Evolutionary conservation across 1,140 invertebrate species (phyloP).

Genomic region (Drosophila ficusphila): DNA sequence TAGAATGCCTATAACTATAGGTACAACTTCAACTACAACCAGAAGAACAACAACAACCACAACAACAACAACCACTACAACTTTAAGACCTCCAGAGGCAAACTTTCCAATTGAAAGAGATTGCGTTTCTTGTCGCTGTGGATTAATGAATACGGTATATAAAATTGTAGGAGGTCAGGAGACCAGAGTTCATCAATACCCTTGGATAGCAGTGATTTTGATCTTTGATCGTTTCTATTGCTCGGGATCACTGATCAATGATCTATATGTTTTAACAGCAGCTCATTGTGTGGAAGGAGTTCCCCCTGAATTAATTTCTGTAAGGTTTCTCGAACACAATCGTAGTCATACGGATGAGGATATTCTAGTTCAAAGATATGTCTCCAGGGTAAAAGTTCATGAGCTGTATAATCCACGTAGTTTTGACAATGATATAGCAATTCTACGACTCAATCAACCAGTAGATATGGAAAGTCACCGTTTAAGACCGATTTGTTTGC

Average conservation of each 20-base stretch:
- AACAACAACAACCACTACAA: conserved; percentile 5
- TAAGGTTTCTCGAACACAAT: conserved; percentile 89
- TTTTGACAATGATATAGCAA: conserved; percentile 92
- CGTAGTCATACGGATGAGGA: conserved; percentile 55
- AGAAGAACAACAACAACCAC: not conserved
- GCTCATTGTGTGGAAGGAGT: conserved; percentile 85
- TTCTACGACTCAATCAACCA: conserved; percentile 88
- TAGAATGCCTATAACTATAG: not conserved
- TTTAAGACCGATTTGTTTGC: conserved; percentile 90
- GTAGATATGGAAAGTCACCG: conserved; percentile 86
- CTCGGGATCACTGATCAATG: conserved; percentile 88
- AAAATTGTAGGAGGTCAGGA: conserved; percentile 90
- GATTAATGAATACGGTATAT: conserved; percentile 87
- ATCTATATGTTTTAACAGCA: conserved; percentile 78
- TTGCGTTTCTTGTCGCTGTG: conserved; percentile 87
- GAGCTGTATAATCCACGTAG: conserved; percentile 88
- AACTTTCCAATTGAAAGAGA: conserved; percentile 33
- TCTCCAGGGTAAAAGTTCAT: conserved; percentile 85
- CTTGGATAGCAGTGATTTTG: conserved; percentile 89
- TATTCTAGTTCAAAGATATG: conserved; percentile 41
- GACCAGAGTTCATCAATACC: conserved; percentile 89
- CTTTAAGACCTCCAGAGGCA: conserved; percentile 8
- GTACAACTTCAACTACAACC: not conserved
- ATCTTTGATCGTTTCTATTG: conserved; percentile 90
- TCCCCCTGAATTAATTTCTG: conserved; percentile 86